Evolutionary conservation across 2,797 vertebrate genomes (phyloP).

Genomic region (Mormyrops attenuatus): DNA sequence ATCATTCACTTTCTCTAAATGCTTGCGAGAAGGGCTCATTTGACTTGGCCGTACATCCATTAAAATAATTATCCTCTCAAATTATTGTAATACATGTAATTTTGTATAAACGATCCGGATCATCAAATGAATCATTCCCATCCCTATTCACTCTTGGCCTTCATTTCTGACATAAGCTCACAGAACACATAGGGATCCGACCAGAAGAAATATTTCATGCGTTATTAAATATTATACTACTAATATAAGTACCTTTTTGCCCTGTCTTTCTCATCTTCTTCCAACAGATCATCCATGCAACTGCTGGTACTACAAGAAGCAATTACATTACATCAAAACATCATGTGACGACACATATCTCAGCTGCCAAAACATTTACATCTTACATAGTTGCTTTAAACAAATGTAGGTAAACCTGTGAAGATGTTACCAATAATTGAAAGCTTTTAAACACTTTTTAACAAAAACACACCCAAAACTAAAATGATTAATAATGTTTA

Average conservation of each 20-base stretch:
- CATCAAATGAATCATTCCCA: neutral
- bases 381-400: neutral
- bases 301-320: slow-evolving; percentile 66
- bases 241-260: slow-evolving; percentile 70
- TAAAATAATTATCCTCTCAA: neutral
- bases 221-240: neutral
- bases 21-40: neutral
- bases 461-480: neutral
- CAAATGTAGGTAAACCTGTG: neutral
- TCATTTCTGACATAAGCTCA: neutral
- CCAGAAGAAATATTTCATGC: neutral
- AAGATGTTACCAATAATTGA: neutral
- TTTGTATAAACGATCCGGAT: neutral
- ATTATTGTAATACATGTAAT: slow-evolving; percentile 9
- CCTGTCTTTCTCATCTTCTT: slow-evolving; percentile 76
- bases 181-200: neutral
- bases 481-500: neutral
- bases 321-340: neutral
- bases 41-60: neutral
- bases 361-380: neutral
- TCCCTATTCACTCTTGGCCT: neutral
- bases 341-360: neutral
- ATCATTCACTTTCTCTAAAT: neutral
- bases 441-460: neutral
- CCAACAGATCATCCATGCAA: slow-evolving; percentile 80